Evolutionary conservation across 1,140 invertebrate species (phyloP).

Genomic region (Dendroctonus valens): DNA sequence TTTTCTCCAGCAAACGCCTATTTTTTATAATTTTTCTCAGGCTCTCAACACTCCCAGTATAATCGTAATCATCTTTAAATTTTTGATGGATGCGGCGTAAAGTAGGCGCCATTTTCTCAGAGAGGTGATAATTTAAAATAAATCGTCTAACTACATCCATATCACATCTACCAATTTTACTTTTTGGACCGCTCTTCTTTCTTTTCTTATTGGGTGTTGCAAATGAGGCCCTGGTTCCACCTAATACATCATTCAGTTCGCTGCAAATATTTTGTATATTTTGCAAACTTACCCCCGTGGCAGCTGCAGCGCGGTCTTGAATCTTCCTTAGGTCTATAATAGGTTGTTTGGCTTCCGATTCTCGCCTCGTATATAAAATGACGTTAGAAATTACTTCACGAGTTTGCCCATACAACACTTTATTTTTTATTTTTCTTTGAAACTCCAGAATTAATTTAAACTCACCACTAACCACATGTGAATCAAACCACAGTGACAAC

Average conservation of each 20-base stretch:
- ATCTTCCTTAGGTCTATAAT: neutral
- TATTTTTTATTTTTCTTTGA: neutral
- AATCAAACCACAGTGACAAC: too few relatives aligned
- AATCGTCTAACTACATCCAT: neutral
- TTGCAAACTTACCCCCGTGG: neutral
- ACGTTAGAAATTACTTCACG: neutral
- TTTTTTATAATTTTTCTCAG: slow-evolving; percentile 3
- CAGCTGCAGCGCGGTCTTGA: neutral
- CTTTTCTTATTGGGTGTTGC: slow-evolving; percentile 5
- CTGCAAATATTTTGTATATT: neutral
- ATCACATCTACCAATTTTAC: neutral
- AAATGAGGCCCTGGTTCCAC: neutral
- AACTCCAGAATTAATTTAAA: too few relatives aligned
- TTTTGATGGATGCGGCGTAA: neutral
- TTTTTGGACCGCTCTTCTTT: neutral
- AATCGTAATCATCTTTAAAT: slow-evolving; percentile 4
- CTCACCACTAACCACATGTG: too few relatives aligned
- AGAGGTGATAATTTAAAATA: neutral
- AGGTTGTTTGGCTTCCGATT: neutral
- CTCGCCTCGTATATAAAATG: neutral
- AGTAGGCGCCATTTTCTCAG: neutral
- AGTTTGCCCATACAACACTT: slow-evolving; percentile 4
- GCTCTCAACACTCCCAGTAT: neutral
- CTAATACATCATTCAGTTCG: neutral
- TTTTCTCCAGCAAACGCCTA: slow-evolving; percentile 4